Conservation (phyloP, 2,888 invertebrate genomes). For the Enchytraeus crypticus region DNA sequence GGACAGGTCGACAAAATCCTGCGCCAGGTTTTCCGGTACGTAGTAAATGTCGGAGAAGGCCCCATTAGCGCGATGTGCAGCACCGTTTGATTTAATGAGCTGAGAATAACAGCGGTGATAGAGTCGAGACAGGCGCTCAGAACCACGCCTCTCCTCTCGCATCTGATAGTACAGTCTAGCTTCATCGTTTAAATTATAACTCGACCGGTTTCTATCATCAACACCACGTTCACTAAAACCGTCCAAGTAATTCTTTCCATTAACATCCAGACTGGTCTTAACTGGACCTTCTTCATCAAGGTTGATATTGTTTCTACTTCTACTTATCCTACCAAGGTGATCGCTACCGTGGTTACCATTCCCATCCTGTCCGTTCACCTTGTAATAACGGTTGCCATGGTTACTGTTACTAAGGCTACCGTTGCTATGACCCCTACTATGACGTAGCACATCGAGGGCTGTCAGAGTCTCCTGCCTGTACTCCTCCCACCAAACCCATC, state of each 20-base stretch:
- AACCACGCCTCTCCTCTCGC: neutral
- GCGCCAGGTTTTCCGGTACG: constrained; percentile 19
- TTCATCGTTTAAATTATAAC: too few relatives aligned
- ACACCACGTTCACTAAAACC: neutral
- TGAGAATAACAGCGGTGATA: constrained; percentile 14
- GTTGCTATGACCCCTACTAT: neutral
- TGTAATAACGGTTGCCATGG: neutral
- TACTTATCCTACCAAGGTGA: too few relatives aligned
- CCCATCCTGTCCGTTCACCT: neutral
- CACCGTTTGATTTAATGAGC: constrained; percentile 17
- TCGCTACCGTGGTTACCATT: neutral
- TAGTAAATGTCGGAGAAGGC: constrained; percentile 26
- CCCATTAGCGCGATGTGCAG: constrained; percentile 16
- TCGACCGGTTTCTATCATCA: neutral
- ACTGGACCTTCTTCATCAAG: neutral
- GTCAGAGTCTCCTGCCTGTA: constrained; percentile 15
- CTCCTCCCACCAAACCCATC: constrained; percentile 26
- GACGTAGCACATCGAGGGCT: constrained; percentile 7
- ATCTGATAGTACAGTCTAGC: neutral
- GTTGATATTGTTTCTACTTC: neutral
- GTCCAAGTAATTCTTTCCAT: too few relatives aligned
- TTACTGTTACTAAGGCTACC: neutral
- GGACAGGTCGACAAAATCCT: constrained; percentile 14
- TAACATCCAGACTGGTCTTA: neutral
- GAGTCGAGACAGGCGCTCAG: neutral